A percentile compares a stretch with the other conserved stretches of the same genome.
These are phyloP conservation scores for Ischnura elegans DNA, from an alignment of 2,888 invertebrate species.

Conservation along the genomic window DNA sequence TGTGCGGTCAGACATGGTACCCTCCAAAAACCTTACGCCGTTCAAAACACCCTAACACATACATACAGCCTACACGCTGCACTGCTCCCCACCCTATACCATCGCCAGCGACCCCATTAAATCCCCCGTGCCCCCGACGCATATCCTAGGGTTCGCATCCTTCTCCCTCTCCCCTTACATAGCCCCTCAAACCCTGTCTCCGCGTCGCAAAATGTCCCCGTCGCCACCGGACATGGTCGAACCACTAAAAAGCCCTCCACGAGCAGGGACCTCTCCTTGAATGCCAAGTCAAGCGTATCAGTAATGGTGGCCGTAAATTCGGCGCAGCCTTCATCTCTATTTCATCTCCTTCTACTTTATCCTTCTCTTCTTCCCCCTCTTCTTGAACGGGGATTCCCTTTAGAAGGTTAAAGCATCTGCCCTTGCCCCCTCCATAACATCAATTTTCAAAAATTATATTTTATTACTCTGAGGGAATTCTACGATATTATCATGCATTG, in stretches of 20 bases:
- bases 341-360: background rate
- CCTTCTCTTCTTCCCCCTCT: background rate
- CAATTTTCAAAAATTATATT: no score
- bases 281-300: constrained; percentile 59
- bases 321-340: constrained; percentile 37
- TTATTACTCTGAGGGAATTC: no score
- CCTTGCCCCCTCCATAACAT: background rate
- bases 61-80: no score
- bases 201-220: constrained; percentile 53
- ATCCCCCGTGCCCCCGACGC: background rate
- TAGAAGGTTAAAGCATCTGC: background rate
- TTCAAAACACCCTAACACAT: background rate
- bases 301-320: constrained; percentile 58
- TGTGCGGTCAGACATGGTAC: background rate
- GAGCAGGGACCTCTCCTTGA: constrained; percentile 2
- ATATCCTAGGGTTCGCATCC: background rate
- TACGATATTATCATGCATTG: no score
- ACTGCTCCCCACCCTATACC: no score
- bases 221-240: constrained; percentile 46
- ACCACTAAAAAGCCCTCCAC: constrained; percentile 47
- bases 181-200: background rate
- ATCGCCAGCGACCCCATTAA: no score
- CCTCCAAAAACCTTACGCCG: background rate
- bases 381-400: background rate
- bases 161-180: background rate